Conservation (phyloP, 2,888 invertebrate genomes). For the Euplagia quadripunctaria region DNA sequence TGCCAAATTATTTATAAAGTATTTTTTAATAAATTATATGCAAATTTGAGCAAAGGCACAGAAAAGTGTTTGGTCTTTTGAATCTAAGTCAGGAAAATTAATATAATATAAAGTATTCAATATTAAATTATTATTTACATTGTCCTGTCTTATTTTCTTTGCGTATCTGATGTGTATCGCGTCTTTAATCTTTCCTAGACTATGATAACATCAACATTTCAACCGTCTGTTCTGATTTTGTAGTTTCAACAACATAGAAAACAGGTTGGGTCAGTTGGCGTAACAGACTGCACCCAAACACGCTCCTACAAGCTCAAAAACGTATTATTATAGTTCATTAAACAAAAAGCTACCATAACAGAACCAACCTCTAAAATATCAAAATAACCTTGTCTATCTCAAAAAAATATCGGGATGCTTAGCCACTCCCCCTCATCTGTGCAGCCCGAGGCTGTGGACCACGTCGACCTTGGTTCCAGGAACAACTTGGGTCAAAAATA, state of each 20-base stretch:
- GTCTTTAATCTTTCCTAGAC: neutral
- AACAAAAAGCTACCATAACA: constrained; percentile 54
- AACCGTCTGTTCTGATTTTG: constrained; percentile 11
- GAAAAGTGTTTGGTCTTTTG: neutral
- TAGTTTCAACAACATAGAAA: constrained; percentile 37
- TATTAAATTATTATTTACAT: neutral
- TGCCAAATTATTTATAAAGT: too few species aligned
- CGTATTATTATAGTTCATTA: constrained; percentile 55
- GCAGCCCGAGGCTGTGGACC: constrained; percentile 62
- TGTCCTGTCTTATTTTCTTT: neutral
- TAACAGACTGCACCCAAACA: constrained; percentile 44
- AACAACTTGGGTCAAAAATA: constrained; percentile 71
- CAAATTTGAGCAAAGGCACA: too few species aligned
- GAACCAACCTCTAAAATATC: constrained; percentile 50
- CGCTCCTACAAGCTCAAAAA: constrained; percentile 36
- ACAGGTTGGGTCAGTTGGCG: constrained; percentile 27
- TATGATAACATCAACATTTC: constrained; percentile 20
- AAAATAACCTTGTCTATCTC: constrained; percentile 59
- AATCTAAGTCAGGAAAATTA: neutral
- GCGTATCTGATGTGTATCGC: neutral
- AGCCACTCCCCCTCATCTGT: constrained; percentile 72
- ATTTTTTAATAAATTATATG: too few species aligned
- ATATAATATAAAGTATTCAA: neutral
- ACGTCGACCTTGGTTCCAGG: constrained; percentile 73
- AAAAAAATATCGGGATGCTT: constrained; percentile 68